Evolutionary conservation across 1,140 invertebrate genomes (phyloP).

Genomic region (Sipha flava): DNA sequence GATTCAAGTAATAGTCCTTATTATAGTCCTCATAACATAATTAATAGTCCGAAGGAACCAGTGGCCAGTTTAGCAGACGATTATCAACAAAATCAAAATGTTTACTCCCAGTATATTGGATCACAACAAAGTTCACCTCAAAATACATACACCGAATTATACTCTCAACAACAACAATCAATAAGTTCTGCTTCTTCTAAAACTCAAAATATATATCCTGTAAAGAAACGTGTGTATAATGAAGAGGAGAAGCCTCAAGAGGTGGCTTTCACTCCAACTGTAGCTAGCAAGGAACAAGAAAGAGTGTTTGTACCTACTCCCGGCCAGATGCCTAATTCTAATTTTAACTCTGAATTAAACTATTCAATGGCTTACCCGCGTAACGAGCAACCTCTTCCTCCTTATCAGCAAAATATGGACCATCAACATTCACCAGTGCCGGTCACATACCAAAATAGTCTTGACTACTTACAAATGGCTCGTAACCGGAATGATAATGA

Average conservation of each 20-base stretch:
- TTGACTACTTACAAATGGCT: slow-evolving; percentile 22
- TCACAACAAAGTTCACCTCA: slow-evolving; percentile 22
- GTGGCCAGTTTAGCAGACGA: slow-evolving; percentile 9
- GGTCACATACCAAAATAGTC: slow-evolving; percentile 12
- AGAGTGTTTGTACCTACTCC: slow-evolving; percentile 39
- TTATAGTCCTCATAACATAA: slow-evolving; percentile 25
- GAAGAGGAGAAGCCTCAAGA: slow-evolving; percentile 43
- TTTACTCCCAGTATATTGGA: not conserved
- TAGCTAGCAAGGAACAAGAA: slow-evolving; percentile 17
- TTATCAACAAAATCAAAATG: slow-evolving; percentile 21
- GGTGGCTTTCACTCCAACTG: slow-evolving; percentile 36
- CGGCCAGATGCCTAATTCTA: slow-evolving; percentile 38
- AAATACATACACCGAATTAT: not conserved
- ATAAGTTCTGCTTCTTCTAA: not conserved
- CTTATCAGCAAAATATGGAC: slow-evolving; percentile 6
- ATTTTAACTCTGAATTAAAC: slow-evolving; percentile 9
- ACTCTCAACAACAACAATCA: slow-evolving; percentile 7
- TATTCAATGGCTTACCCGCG: not conserved
- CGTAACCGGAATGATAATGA: not conserved
- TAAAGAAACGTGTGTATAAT: slow-evolving; percentile 53
- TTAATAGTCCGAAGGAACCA: not conserved
- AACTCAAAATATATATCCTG: slow-evolving; percentile 38
- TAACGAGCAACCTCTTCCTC: not conserved
- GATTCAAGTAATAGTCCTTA: slow-evolving; percentile 31
- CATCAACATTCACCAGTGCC: not conserved